Conservation (phyloP, 2,888 invertebrate genomes). For the Pristionchus mayeri region DNA sequence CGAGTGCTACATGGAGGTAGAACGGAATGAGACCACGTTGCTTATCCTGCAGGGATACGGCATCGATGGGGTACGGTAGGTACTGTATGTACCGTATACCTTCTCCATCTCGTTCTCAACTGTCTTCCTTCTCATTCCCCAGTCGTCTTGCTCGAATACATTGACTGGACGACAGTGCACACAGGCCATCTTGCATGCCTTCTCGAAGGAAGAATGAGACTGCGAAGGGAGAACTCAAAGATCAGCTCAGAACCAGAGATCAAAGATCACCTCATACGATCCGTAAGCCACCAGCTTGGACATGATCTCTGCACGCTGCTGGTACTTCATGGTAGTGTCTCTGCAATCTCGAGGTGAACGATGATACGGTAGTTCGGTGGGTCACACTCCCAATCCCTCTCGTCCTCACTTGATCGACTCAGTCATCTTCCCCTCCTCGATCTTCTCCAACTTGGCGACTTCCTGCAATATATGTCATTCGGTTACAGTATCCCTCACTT, state of each 20-base stretch:
- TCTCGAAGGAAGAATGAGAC: conserved; percentile 96
- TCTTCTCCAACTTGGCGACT: not conserved
- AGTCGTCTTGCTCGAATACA: conserved; percentile 83
- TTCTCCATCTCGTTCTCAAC: conserved; percentile 80
- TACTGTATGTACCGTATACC: conserved; percentile 79
- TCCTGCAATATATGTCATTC: not conserved
- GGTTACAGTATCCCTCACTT: not conserved
- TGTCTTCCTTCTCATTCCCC: conserved; percentile 87
- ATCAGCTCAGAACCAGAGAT: conserved; percentile 14
- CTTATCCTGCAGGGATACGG: conserved; percentile 82
- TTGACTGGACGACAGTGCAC: conserved; percentile 92
- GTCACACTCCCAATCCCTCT: not conserved
- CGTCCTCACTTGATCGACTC: not conserved
- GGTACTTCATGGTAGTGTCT: conserved; percentile 1
- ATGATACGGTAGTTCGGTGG: not conserved
- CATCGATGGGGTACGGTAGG: not conserved
- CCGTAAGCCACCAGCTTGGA: conserved; percentile 94
- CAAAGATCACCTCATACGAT: conserved; percentile 84
- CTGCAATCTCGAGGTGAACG: not conserved
- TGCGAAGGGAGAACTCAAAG: conserved; percentile 26
- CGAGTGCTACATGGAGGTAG: conserved; percentile 90
- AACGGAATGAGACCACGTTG: conserved; percentile 93
- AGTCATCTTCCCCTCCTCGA: not conserved
- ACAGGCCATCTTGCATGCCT: conserved; percentile 91
- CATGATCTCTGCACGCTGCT: conserved; percentile 82